Evolutionary conservation across 1,140 invertebrate species (phyloP), one percentile per base, ranked within the genome.

Genomic region (Leptinotarsa lineolata): DNA sequence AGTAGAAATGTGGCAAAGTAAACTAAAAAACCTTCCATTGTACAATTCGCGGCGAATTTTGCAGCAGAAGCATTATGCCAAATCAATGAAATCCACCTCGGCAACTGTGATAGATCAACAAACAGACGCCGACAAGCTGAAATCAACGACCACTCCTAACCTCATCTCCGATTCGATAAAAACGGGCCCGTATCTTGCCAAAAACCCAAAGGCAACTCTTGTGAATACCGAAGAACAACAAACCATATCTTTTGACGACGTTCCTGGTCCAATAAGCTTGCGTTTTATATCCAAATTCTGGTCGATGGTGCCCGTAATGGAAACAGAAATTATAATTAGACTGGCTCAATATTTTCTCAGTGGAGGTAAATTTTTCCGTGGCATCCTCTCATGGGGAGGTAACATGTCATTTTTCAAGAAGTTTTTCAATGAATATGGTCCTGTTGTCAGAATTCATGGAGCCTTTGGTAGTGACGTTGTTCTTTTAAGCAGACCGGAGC

Each of bases 351-450:
- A 89, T 81, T 84, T 85, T 70, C 83, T 91, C 71, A 89, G 86
- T 77, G 82, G 88, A 76, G 87, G 90, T 88, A 87, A 81, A 84
- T 84, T 83, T 67, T 82, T 83, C 74, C 76, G 81, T 45, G 80
- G 80, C 48, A 76, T 82, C 58, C 66, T 83, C 6, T 81, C 76
- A 69, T 84, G 81, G 81, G 81, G 81, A 13, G 81, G 81, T 16
- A 82, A 82, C 61, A 66, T 78, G 68, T 67, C 73, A 30, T 76
- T 83, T 44, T 82, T 83, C 72, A 78, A 81, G 68, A 86, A 84
- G 66, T 79, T 91, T 1, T 89, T 90, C 72, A 86, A 90, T 66
- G 85, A 89, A 75, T 91, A 91, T 72, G 90, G 90, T 2, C 88
- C 89, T 0, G 86, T 91, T 8, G 90, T 91, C 4, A 84, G 89